phyloP scores from a whole-genome alignment of 2,797 vertebrate species.

The Sandelia bainsii region DNA sequence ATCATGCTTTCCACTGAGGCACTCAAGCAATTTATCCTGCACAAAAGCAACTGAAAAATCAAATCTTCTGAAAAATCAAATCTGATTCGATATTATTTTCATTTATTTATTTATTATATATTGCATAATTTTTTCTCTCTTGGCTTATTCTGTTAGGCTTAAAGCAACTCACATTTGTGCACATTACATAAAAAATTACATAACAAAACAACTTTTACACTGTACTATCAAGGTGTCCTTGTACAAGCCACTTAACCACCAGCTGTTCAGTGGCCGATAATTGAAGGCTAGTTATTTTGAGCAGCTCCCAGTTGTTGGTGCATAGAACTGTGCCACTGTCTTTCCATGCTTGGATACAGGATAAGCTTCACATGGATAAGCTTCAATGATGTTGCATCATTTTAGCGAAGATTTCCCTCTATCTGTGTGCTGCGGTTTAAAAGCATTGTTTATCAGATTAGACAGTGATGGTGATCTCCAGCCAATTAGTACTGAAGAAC shows the following conservation, averaged over 20 bases:
- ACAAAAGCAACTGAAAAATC: neutral
- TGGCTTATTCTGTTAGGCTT: too few relatives aligned
- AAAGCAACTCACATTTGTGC: too few relatives aligned
- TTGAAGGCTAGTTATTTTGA: constrained; percentile 36
- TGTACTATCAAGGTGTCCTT: constrained; percentile 64
- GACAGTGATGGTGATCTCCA: constrained; percentile 61
- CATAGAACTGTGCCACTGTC: constrained; percentile 35
- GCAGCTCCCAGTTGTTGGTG: constrained; percentile 45
- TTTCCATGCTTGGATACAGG: constrained; percentile 33
- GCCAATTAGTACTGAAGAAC: constrained; percentile 67
- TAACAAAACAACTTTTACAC: too few relatives aligned
- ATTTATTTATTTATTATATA: neutral
- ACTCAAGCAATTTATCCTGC: neutral
- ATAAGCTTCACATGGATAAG: constrained; percentile 38
- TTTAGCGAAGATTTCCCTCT: constrained; percentile 34
- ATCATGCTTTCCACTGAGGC: neutral
- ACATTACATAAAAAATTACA: too few relatives aligned
- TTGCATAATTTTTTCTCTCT: too few relatives aligned
- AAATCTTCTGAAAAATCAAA: neutral
- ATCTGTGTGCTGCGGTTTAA: constrained; percentile 27
- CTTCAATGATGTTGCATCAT: constrained; percentile 27
- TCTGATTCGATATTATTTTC: neutral
- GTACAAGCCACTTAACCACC: constrained; percentile 57
- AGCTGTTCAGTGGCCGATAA: constrained; percentile 60
- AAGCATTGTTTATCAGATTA: constrained; percentile 57